Conservation (phyloP, 2,113 vertebrate genomes). For the Microcebus tavaratra region DNA sequence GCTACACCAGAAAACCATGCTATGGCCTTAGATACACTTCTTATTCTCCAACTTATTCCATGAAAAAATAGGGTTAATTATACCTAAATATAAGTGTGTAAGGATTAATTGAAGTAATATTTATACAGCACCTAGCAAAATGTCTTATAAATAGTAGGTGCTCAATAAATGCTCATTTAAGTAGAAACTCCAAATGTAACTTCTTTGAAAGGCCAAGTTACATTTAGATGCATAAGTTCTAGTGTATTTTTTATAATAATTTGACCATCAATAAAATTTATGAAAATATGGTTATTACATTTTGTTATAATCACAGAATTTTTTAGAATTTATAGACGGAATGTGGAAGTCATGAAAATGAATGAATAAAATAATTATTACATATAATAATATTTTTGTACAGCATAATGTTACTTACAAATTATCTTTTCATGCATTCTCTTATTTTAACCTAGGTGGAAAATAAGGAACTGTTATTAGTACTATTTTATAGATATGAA, state of each 20-base stretch:
- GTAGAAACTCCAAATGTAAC: not conserved
- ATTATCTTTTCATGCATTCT: not conserved
- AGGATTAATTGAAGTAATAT: slow-evolving; percentile 12
- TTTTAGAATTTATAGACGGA: not conserved
- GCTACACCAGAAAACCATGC: not conserved
- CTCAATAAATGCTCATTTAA: not conserved
- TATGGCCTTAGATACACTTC: not conserved
- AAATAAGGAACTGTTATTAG: not conserved
- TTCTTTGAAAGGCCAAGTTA: not conserved
- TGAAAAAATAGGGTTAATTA: not conserved
- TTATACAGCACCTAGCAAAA: not conserved
- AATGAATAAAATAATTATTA: not conserved
- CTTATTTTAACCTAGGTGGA: not conserved
- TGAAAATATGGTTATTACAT: not conserved
- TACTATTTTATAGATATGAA: not conserved
- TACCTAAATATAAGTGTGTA: not conserved
- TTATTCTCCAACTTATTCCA: not conserved
- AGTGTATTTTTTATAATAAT: not conserved
- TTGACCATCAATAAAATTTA: not conserved
- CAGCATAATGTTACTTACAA: not conserved
- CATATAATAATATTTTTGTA: not conserved
- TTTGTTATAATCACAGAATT: not conserved
- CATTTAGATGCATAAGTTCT: not conserved
- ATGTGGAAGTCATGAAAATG: not conserved
- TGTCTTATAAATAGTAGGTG: not conserved